These are phyloP conservation scores for Syngnathus acus DNA, from an alignment of 2,797 vertebrate species.

Conservation along the genomic window DNA sequence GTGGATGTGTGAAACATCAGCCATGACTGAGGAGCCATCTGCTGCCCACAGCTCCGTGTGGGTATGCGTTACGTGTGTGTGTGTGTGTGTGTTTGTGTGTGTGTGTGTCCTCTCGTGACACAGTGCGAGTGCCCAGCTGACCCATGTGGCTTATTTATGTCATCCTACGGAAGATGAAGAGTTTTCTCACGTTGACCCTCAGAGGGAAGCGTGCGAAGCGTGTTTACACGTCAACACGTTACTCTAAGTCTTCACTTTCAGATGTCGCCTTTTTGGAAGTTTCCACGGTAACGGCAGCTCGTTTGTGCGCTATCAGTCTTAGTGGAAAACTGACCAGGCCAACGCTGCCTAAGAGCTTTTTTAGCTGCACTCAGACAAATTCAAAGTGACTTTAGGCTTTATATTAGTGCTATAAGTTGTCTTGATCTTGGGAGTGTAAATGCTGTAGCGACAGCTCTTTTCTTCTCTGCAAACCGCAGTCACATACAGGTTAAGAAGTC, in stretches of 20 bases:
- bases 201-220: background rate
- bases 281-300: background rate
- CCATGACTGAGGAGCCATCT: slow-evolving; percentile 66
- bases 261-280: background rate
- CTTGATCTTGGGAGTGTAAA: background rate
- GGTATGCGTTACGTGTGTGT: slow-evolving; percentile 13
- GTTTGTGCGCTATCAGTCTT: background rate
- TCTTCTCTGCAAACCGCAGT: background rate
- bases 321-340: background rate
- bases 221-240: background rate
- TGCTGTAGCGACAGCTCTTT: background rate
- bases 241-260: background rate
- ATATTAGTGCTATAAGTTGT: background rate
- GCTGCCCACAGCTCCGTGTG: slow-evolving; percentile 23
- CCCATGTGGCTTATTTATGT: slow-evolving; percentile 14
- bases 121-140: background rate
- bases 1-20: slow-evolving; percentile 67
- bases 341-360: background rate
- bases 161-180: background rate
- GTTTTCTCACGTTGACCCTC: background rate
- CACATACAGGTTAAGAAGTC: too few relatives aligned
- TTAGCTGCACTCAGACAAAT: background rate
- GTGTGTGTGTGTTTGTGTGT: slow-evolving; percentile 11
- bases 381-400: background rate
- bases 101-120: slow-evolving; percentile 4